Conservation (phyloP, 2,888 invertebrate species). For the Podabrus alpinus region DNA sequence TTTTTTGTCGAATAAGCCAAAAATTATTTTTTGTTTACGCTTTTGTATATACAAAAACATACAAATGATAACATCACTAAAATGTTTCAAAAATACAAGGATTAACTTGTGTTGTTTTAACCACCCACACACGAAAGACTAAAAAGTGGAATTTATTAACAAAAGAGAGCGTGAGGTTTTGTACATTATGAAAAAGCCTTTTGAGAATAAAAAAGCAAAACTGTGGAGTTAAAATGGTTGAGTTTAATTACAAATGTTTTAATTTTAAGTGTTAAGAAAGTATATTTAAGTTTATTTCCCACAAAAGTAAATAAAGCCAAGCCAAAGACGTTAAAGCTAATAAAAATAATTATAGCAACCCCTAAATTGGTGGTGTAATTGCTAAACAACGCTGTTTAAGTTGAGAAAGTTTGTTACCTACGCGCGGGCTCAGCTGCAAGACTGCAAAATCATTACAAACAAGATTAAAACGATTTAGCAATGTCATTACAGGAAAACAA, state of each 20-base stretch:
- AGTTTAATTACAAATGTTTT: conserved; percentile 11
- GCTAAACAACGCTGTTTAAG: conserved; percentile 29
- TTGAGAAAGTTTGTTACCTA: conserved; percentile 28
- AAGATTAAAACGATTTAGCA: conserved; percentile 34
- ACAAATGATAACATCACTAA: background rate
- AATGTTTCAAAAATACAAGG: background rate
- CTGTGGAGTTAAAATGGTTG: background rate
- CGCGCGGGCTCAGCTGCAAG: conserved; percentile 33
- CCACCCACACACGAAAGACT: background rate
- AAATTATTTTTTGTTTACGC: background rate
- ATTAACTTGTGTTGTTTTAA: background rate
- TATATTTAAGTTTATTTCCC: conserved; percentile 8
- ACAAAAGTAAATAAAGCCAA: conserved; percentile 22
- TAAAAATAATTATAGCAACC: conserved; percentile 28
- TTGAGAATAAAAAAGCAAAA: background rate
- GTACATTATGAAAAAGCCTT: background rate
- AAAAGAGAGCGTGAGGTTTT: no score
- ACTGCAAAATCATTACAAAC: conserved; percentile 31
- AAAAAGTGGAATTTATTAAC: background rate
- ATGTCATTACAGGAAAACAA: conserved; percentile 27
- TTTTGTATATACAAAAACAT: background rate
- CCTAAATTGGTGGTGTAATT: conserved; percentile 29
- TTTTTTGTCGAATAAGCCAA: background rate
- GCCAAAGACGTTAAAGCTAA: conserved; percentile 27
- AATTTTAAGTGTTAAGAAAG: conserved; percentile 10